These are phyloP conservation scores for Pholis gunnellus DNA, from an alignment of 2,113 vertebrate species.

Conservation along the genomic window DNA sequence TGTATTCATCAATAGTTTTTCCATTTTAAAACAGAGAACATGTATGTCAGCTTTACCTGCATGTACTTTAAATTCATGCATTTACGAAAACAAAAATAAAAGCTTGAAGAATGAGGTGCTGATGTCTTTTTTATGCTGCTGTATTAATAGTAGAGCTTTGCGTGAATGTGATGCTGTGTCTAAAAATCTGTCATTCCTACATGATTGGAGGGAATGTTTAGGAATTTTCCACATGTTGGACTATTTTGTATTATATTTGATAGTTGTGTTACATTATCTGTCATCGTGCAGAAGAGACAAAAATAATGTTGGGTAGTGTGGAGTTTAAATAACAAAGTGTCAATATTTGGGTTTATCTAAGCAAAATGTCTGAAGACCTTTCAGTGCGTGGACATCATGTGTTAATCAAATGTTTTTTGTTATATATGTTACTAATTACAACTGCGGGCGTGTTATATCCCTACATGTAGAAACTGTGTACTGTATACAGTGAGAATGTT, in stretches of 20 bases:
- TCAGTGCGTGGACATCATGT: not conserved
- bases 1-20: not conserved
- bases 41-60: not conserved
- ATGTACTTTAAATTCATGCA: not conserved
- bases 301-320: not conserved
- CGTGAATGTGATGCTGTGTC: not conserved
- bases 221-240: not conserved
- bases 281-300: not conserved
- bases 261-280: not conserved
- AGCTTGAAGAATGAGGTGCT: not conserved
- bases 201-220: not conserved
- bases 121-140: not conserved
- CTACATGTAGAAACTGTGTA: not conserved
- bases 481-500: not conserved
- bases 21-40: not conserved
- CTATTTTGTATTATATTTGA: not conserved
- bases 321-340: not conserved
- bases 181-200: not conserved
- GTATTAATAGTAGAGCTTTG: not conserved
- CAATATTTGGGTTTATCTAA: not conserved
- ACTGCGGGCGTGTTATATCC: not conserved
- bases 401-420: not conserved
- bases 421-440: not conserved
- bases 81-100: not conserved
- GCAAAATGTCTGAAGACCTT: not conserved